Conservation (phyloP, 2,888 invertebrate species). For the Hermaeophaga mercurialis region DNA sequence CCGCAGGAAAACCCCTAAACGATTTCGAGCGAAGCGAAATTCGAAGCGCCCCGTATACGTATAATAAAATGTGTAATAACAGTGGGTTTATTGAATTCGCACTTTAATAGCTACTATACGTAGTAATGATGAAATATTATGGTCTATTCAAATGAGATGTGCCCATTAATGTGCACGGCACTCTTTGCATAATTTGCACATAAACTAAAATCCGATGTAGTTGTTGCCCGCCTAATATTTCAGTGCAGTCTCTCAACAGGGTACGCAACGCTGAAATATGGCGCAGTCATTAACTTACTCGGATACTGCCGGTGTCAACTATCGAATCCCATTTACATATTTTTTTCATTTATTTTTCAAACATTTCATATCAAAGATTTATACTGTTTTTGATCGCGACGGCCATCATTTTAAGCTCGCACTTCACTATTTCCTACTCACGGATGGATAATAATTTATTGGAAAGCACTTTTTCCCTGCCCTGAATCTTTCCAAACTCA, state of each 20-base stretch:
- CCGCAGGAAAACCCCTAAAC: no score
- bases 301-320: slow-evolving; percentile 23
- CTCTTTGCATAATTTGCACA: slow-evolving; percentile 33
- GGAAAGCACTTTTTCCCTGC: no score
- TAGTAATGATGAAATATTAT: slow-evolving; percentile 20
- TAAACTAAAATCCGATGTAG: slow-evolving; percentile 33
- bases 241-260: slow-evolving; percentile 28
- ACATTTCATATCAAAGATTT: no score
- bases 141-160: slow-evolving; percentile 13
- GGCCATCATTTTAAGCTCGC: no score
- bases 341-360: background rate
- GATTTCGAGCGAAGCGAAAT: no score
- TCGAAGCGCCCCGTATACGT: background rate
- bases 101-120: slow-evolving; percentile 2
- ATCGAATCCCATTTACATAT: slow-evolving; percentile 13
- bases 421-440: no score
- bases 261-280: slow-evolving; percentile 29
- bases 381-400: no score
- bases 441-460: no score
- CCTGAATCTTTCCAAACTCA: no score
- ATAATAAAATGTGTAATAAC: slow-evolving; percentile 4
- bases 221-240: slow-evolving; percentile 30
- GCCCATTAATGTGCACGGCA: slow-evolving; percentile 19
- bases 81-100: slow-evolving; percentile 9
- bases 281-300: slow-evolving; percentile 26